Conservation (phyloP, 2,888 invertebrate species). For the Athalia cordata region DNA sequence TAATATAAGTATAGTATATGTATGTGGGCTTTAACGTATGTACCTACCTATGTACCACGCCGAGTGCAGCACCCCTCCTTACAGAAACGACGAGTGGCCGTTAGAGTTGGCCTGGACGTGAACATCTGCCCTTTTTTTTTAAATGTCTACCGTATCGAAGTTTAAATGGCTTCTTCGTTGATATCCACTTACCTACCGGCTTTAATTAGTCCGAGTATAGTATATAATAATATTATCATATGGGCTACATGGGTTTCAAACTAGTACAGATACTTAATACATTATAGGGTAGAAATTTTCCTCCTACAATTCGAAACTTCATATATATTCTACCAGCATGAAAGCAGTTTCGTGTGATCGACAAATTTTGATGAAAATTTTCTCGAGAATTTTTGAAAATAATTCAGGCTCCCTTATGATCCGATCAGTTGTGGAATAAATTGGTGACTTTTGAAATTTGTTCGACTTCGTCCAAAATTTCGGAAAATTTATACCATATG, state of each 20-base stretch:
- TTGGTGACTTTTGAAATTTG: too few species aligned
- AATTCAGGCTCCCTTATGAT: too few species aligned
- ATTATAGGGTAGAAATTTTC: background rate
- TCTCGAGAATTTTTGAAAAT: too few species aligned
- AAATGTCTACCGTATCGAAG: conserved; percentile 16
- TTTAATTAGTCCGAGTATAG: conserved; percentile 10
- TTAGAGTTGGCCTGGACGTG: conserved; percentile 20
- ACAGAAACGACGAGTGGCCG: conserved; percentile 17
- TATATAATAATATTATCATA: background rate
- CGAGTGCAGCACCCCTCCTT: conserved; percentile 23
- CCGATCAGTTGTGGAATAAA: too few species aligned
- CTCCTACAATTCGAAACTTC: background rate
- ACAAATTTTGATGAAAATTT: too few species aligned
- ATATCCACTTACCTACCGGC: conserved; percentile 39
- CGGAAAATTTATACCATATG: too few species aligned
- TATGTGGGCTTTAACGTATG: background rate
- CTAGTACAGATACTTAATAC: background rate
- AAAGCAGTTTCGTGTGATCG: too few species aligned
- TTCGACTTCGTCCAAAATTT: too few species aligned
- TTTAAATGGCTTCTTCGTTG: conserved; percentile 39
- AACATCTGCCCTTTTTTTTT: conserved; percentile 41
- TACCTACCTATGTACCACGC: background rate
- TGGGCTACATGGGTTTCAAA: too few species aligned
- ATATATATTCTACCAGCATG: too few species aligned
- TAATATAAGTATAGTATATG: too few species aligned